Percentiles rank a stretch among this genome's conserved stretches.
Evolutionary conservation across 2,797 vertebrate genomes (phyloP).

Genomic region (Danio kyathit): DNA sequence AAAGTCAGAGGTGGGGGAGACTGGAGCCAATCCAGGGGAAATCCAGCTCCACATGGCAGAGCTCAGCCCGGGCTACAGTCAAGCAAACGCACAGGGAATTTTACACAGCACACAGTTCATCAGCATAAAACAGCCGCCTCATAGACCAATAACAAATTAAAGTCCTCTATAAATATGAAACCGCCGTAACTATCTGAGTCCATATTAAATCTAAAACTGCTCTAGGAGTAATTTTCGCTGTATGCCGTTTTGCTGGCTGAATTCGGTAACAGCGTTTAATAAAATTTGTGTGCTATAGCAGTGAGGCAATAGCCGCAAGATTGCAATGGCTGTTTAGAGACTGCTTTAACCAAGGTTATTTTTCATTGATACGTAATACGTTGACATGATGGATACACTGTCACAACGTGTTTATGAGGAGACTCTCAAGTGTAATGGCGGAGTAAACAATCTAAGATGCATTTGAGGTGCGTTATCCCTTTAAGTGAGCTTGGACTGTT

Average conservation of each 20-base stretch:
- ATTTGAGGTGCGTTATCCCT: slow-evolving; percentile 25
- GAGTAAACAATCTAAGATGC: slow-evolving; percentile 32
- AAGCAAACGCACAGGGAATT: slow-evolving; percentile 41
- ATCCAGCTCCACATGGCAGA: slow-evolving; percentile 81
- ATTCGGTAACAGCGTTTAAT: slow-evolving; percentile 56
- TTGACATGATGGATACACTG: slow-evolving; percentile 65
- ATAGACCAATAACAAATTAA: slow-evolving; percentile 41
- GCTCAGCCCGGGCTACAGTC: slow-evolving; percentile 68
- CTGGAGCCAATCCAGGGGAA: slow-evolving; percentile 84
- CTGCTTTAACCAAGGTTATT: slow-evolving; percentile 65
- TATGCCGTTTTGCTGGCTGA: slow-evolving; percentile 55
- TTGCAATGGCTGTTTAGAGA: slow-evolving; percentile 63
- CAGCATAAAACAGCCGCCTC: slow-evolving; percentile 30
- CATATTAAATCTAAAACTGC: slow-evolving; percentile 38
- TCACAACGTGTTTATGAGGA: slow-evolving; percentile 62
- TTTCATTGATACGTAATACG: slow-evolving; percentile 64
- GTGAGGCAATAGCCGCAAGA: slow-evolving; percentile 56
- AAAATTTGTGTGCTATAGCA: slow-evolving; percentile 41
- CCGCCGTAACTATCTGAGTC: slow-evolving; percentile 12
- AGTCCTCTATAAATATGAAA: slow-evolving; percentile 40
- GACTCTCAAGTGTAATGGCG: slow-evolving; percentile 56
- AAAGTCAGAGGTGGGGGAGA: slow-evolving; percentile 65
- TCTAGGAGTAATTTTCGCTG: slow-evolving; percentile 43
- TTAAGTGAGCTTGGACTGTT: slow-evolving; percentile 1
- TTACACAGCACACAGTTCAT: slow-evolving; percentile 46